phyloP scores from a whole-genome alignment of 2,797 vertebrate species.

The Coregonus sp. region DNA sequence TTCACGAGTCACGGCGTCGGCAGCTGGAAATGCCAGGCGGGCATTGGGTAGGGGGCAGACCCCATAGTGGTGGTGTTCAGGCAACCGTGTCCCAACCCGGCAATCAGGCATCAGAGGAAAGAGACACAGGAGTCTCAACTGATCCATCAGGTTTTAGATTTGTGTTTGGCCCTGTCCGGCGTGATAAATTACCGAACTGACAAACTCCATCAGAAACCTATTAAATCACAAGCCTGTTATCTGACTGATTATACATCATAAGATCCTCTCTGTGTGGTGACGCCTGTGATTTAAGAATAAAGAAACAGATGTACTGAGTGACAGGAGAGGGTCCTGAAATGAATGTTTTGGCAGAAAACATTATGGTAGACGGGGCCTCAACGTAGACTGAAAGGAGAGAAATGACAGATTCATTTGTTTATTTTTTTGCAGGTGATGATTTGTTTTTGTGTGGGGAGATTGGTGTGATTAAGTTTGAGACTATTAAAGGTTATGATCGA shows the following conservation, averaged over 20 bases:
- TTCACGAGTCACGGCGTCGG: slow-evolving; percentile 31
- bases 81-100: slow-evolving; percentile 22
- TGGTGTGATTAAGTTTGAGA: not conserved
- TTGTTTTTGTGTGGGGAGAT: not conserved
- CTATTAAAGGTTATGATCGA: not conserved
- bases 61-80: slow-evolving; percentile 40
- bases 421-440: not conserved
- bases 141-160: slow-evolving; percentile 25
- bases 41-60: slow-evolving; percentile 5
- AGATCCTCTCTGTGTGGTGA: slow-evolving; percentile 9
- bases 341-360: not conserved
- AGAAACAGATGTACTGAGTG: slow-evolving; percentile 3
- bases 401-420: not conserved
- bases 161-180: slow-evolving; percentile 33
- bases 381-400: not conserved
- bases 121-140: slow-evolving; percentile 27
- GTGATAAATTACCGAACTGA: slow-evolving; percentile 39
- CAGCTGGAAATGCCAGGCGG: slow-evolving; percentile 18
- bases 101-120: slow-evolving; percentile 12
- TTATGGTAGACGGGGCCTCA: not conserved
- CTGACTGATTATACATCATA: slow-evolving; percentile 36
- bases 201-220: slow-evolving; percentile 44
- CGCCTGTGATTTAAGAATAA: not conserved
- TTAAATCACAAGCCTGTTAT: slow-evolving; percentile 40
- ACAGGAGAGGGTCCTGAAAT: slow-evolving; percentile 15